Base-by-base conservation (phyloP, 1,140 invertebrate genomes). In the Plodia interpunctella region DNA sequence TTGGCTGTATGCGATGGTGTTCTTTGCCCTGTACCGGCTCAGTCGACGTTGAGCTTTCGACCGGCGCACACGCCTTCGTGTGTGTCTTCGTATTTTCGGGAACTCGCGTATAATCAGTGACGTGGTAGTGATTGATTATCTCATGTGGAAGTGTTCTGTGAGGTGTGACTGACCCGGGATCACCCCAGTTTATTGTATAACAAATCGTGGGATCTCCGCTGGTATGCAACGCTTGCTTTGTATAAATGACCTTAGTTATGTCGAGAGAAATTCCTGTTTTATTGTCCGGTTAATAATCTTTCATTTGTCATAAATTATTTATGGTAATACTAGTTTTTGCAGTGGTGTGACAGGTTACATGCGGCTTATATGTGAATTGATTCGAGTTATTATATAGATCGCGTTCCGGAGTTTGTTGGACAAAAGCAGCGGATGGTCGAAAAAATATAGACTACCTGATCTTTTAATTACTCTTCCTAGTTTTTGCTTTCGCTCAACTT, bases 91-190 rank as follows among this genome's bases (percentile, higher is more conserved):
- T 50, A 15, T 55, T 63, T 57, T 65, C 50, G 49, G 65, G 35
- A 50, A 44, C 52, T 50, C 66, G 57, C 63, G 62, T 66, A 63
- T 64, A 59, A 55, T 66, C n/a, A 44, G 60, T 65, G 63, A 54
- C 58, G 60, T 60, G 49, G 38, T 15, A 61, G 50, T 63, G 67
- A 67, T 66, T 59, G 67, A 74, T 72, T 57, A 55, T 66, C 62
- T 60, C 61, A 62, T 59, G 30, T 55, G 57, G 15, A 59, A 52
- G 53, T 68, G 68, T 68, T 62, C 55, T 30, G 56, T 65, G 61
- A 59, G 62, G 69, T 70, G 74, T 74, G 72, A 71, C 50, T 72
- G 74, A 70, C 67, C 69, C 55, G 63, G 59, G 51, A 58, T 65
- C 35, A 21, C 28, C 17, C 25, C 32, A 55, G 51, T 35, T 32